These are phyloP conservation scores for Gadus macrocephalus DNA, from an alignment of 2,113 vertebrate species.

Conservation along the genomic window DNA sequence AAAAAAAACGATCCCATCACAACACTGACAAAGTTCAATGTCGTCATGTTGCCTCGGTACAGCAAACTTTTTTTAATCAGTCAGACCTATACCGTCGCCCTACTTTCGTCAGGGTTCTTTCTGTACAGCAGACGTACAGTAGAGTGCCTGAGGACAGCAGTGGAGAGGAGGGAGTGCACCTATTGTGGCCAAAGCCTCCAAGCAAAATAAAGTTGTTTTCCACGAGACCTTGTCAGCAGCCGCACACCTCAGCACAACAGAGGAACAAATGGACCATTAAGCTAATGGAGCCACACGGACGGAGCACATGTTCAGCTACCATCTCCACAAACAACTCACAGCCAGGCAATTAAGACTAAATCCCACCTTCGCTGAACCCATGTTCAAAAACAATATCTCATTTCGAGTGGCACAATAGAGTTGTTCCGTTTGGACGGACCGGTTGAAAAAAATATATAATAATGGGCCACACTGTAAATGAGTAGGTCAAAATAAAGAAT, in stretches of 20 bases:
- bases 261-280: constrained; percentile 48
- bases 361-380: too few relatives aligned
- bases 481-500: too few relatives aligned
- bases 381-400: too few relatives aligned
- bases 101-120: background rate
- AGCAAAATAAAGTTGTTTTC: constrained; percentile 34
- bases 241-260: constrained; percentile 48
- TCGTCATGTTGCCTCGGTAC: background rate
- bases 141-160: constrained; percentile 14
- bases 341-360: constrained; percentile 52
- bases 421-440: too few relatives aligned
- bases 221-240: constrained; percentile 33
- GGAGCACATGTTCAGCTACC: constrained; percentile 49
- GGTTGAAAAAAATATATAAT: too few relatives aligned
- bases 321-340: constrained; percentile 42
- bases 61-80: background rate
- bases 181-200: constrained; percentile 19
- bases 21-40: background rate
- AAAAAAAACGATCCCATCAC: background rate
- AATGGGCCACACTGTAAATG: too few relatives aligned
- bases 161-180: constrained; percentile 11
- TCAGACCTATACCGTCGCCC: constrained; percentile 1
- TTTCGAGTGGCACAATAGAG: too few relatives aligned
- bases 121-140: constrained; percentile 3
- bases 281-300: constrained; percentile 43